Base-by-base conservation (phyloP, 2,113 vertebrate genomes). In the Saimiri boliviensis region DNA sequence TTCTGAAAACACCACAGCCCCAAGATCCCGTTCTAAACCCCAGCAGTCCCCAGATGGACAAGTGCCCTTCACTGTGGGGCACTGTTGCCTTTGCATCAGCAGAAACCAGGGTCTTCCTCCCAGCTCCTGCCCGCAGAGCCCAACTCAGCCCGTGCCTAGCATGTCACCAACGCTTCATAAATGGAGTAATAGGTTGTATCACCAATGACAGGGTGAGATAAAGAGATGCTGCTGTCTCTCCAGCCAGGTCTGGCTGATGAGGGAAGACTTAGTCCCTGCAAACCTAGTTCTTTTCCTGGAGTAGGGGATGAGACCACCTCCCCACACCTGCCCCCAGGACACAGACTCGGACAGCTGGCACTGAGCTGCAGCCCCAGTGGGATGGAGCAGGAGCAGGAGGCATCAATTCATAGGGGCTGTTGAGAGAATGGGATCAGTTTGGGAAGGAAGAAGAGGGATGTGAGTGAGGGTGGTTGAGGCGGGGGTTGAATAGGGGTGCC, bases 161-260 rank as follows among this genome's bases (percentile, higher is more conserved):
- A 2, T 5, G 10, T 10, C 30, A 42, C 5, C 12, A 1, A 7
- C 6, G 23, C 56, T 12, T 32, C 30, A 1, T 3, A 23, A 49
- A 6, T 3, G n/a, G 40, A 45, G 35, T 23, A 11, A 40, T 17
- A 20, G 35, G 8, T 9, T 49, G 17, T 85, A 32, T 20, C 23
- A 30, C n/a, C 8, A 19, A 16, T 4, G 40, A 42, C 37, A 52
- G 40, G 17, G 17, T 13, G 45, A 93, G 66, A 21, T 14, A 2
- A 21, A 17, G 35, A 68, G 68, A 14, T 1, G 2, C 19, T 30
- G 25, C 35, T 49, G 21, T 52, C 42, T 56, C 56, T 80, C 35
- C 40, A 9, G 3, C 16, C 40, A 71, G 81, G 20, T 37, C 91
- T 40, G 77, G n/a, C 58, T 60, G 23, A 17, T 42, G 19, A 1